Evolutionary conservation across 1,140 invertebrate genomes (phyloP).

Genomic region (Drosophila sturtevanti): DNA sequence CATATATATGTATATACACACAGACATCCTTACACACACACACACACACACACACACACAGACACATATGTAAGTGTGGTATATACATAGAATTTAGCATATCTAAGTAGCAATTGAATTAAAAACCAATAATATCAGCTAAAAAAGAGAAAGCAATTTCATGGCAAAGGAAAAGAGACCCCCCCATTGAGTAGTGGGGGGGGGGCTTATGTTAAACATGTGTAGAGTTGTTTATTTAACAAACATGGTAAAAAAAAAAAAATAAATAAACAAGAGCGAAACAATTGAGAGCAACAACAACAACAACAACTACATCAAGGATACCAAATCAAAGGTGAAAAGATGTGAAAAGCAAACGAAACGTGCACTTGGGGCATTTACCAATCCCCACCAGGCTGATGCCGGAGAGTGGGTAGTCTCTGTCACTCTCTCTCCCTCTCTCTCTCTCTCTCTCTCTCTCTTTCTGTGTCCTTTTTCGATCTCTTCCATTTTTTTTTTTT

Average conservation of each 20-base stretch:
- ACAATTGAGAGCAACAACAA: constrained; percentile 18
- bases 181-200: not conserved
- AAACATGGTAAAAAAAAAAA: constrained; percentile 44
- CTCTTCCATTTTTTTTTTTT: not conserved
- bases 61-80: not conserved
- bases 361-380: constrained; percentile 54
- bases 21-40: no score
- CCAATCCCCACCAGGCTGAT: constrained; percentile 4
- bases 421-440: not conserved
- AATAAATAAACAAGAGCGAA: constrained; percentile 29
- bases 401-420: not conserved
- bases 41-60: not conserved
- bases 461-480: not conserved
- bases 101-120: constrained; percentile 72
- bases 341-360: constrained; percentile 71
- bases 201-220: constrained; percentile 38
- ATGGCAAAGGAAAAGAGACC: no score
- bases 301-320: constrained; percentile 38
- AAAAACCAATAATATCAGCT: constrained; percentile 70
- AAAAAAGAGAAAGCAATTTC: constrained; percentile 44
- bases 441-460: not conserved
- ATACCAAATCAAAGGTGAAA: constrained; percentile 74
- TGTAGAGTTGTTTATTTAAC: constrained; percentile 68
- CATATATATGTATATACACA: not conserved
- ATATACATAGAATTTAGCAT: constrained; percentile 46